A percentile compares a stretch with the other conserved stretches of the same genome.
These are phyloP conservation scores for Lanistes nyassanus DNA, from an alignment of 1,140 invertebrate species.

Conservation along the genomic window DNA sequence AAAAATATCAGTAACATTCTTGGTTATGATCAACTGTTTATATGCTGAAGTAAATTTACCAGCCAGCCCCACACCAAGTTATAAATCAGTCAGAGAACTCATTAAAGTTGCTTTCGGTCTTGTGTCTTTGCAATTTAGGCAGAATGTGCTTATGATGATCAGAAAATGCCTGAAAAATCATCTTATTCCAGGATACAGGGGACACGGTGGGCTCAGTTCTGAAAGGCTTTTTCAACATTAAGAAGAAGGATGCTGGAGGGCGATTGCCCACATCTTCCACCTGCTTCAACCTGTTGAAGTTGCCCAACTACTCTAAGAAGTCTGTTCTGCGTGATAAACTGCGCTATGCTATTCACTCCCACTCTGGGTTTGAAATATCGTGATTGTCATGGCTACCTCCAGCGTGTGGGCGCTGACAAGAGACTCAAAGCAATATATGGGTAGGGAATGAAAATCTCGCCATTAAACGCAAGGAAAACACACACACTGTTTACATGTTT, in stretches of 20 bases:
- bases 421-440: background rate
- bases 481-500: no score
- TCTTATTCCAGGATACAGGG: conserved; percentile 84
- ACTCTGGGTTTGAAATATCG: conserved; percentile 96
- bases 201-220: conserved; percentile 97
- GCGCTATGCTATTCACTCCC: conserved; percentile 95
- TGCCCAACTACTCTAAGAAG: conserved; percentile 99
- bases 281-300: conserved; percentile 98
- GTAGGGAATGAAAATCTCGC: no score
- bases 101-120: no score
- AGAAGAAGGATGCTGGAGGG: conserved; percentile 93
- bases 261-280: conserved; percentile 98
- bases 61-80: no score
- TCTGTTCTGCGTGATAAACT: conserved; percentile 94
- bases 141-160: no score
- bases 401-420: background rate
- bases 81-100: no score
- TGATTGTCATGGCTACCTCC: conserved; percentile 38
- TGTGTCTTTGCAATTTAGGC: no score
- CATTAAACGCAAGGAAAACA: no score
- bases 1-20: no score
- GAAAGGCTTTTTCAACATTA: conserved; percentile 96
- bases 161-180: no score
- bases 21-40: no score
- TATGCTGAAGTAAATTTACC: no score